These are phyloP conservation scores for Phyllostomus discolor DNA, from an alignment of 2,113 vertebrate species.

Conservation along the genomic window DNA sequence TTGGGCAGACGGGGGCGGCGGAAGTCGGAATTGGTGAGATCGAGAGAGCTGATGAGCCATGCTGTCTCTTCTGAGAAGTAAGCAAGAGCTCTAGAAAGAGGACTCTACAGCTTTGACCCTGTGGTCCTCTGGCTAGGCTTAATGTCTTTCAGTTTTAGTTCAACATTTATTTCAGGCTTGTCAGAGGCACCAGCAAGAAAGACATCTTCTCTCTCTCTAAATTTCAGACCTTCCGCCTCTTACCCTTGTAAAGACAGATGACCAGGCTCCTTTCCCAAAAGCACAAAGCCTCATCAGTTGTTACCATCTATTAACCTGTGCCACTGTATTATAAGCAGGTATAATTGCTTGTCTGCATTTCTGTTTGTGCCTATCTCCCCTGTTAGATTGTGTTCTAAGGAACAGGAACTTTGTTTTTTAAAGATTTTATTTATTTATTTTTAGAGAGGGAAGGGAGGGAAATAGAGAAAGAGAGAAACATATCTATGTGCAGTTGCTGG, in stretches of 20 bases:
- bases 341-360: background rate
- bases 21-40: background rate
- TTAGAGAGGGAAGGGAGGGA: no score
- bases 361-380: background rate
- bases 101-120: background rate
- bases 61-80: background rate
- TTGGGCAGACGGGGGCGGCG: background rate
- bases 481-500: no score
- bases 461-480: no score
- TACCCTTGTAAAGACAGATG: slow-evolving; percentile 3
- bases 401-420: background rate
- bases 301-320: background rate
- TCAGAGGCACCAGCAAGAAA: background rate
- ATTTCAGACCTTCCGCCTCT: background rate
- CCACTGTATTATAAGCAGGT: background rate
- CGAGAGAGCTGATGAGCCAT: background rate
- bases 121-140: background rate
- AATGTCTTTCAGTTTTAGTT: background rate
- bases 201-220: background rate
- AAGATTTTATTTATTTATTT: no score
- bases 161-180: slow-evolving; percentile 13
- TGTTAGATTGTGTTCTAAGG: background rate
- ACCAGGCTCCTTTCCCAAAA: background rate
- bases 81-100: background rate
- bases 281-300: background rate